phyloP scores from a whole-genome alignment of 2,888 invertebrate species.

The Idaea dimidiata region DNA sequence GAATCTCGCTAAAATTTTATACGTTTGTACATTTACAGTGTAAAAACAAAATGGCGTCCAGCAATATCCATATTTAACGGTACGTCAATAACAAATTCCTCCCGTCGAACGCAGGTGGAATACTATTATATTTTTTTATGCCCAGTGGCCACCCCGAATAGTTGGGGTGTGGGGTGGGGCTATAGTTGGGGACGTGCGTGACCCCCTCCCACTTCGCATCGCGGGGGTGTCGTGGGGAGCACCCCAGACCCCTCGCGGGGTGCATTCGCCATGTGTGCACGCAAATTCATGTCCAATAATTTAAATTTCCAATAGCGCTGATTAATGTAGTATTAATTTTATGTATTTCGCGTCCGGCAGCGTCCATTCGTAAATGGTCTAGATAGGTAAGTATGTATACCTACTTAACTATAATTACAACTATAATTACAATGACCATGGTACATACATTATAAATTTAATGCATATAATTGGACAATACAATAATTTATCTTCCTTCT shows the following conservation, averaged over 20 bases:
- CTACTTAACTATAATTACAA: no score
- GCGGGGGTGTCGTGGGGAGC: not conserved
- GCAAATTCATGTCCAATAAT: conserved; percentile 77
- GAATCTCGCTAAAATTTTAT: conserved; percentile 18
- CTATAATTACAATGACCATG: no score
- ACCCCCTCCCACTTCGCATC: conserved; percentile 44
- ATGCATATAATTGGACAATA: no score
- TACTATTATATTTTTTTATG: conserved; percentile 73
- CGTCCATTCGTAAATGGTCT: not conserved
- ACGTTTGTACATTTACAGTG: conserved; percentile 17
- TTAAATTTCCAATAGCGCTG: conserved; percentile 75
- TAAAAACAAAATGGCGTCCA: conserved; percentile 71
- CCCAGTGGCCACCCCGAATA: conserved; percentile 74
- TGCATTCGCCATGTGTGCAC: conserved; percentile 72
- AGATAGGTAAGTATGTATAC: no score
- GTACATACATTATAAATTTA: no score
- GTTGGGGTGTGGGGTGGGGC: conserved; percentile 61
- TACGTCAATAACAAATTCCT: conserved; percentile 68
- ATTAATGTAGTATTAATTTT: conserved; percentile 67
- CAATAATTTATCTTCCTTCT: no score
- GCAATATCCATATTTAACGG: conserved; percentile 62
- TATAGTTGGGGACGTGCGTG: conserved; percentile 67
- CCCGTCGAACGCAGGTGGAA: conserved; percentile 73
- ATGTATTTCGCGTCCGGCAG: conserved; percentile 7
- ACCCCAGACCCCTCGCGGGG: conserved; percentile 31